Evolutionary conservation across 2,888 invertebrate genomes (phyloP), one percentile per base, ranked within the genome.

Genomic region (Trichogramma dendrolimi): DNA sequence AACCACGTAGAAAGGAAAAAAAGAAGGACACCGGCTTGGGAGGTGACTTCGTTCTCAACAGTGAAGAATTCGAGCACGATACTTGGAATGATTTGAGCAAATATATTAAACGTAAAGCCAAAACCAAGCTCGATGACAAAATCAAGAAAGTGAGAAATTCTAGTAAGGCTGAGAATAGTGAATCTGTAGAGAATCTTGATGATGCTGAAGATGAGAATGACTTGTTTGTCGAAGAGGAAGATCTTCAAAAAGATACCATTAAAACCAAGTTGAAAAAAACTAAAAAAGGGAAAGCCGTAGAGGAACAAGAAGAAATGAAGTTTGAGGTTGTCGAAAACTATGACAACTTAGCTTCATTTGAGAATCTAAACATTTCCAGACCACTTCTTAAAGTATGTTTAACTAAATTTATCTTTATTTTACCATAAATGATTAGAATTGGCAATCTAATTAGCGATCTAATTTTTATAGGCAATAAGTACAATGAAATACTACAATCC

Each of bases 351-450:
- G 80, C 84, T 2, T 87, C 90, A 0, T 94, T 94, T 78, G 92
- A 94, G 77, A 93, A 96, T 82, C 96, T 99, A 95, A 96, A 97
- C 80, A 82, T 98, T 39, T 97, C 97, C 0, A 83, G 97, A 63
- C 97, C 97, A 0, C 80, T 99, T 42, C 83, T 98, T 74, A 95
- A 96, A 78, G 86, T 86, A 76, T n/a, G 27, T 27, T 27, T 27
- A 27, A 27, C 50, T 54, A 50, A 58, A 53, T 38, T 38, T 58
- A 59, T 50, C 14, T 48, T 48, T 62, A 47, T 41, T 46, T 41
- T 27, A 27, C 27, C 27, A 27, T 27, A 27, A 27, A 27, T 2
- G 27, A 2, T 27, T 27, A 27, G 27, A 27, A 14, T 1, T 14
- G 2, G 14, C 2, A 14, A 14, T 14, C 14, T 14, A 14, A 27